Evolutionary conservation across 2,113 vertebrate genomes (phyloP), one percentile per base, ranked within the genome.

Genomic region (Tragelaphus strepsiceros): DNA sequence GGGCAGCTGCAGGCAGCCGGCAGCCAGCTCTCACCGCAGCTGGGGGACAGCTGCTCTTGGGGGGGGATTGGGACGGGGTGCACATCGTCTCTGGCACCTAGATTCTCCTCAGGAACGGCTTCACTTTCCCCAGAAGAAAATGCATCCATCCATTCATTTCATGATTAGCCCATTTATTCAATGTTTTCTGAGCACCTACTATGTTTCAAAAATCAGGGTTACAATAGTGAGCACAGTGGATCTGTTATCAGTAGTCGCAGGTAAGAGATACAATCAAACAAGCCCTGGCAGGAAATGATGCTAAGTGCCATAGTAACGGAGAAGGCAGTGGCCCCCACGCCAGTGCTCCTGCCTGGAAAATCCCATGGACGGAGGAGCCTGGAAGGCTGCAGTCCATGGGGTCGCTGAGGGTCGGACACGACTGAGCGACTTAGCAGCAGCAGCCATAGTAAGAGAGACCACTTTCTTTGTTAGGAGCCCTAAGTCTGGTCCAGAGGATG

Each of bases 41-140:
- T 1, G 1, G 16, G 24, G 17, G 5, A 17, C 10, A 7, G 21
- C 56, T 3, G 1, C 24, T 1, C 30, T 19, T 10, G 80, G 54
- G 39, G 43, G 43, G 51, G 7, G 12, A 19, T 7, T 2, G 2
- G 46, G 26, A 5, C 0, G 4, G 49, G 21, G 35, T 21, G 16
- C n/a, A 9, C 67, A 6, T 1, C 2, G 4, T 15, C 59, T n/a
- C 61, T 3, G 22, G 5, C 9, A 11, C 19, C 11, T 24, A 9
- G 1, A 12, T 11, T 35, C 46, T 90, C 11, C 61, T 19, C 43
- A 2, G 17, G 3, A 90, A 56, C 39, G 5, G 19, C 67, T 39
- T 7, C 19, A 3, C 67, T 80, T 61, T 53, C 21, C 71, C 67
- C 19, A 10, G 39, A 54, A 32, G 78, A 53, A 78, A 71, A 43